phyloP scores from a whole-genome alignment of 2,113 vertebrate genomes.

The Cyanoramphus novaezelandiae region DNA sequence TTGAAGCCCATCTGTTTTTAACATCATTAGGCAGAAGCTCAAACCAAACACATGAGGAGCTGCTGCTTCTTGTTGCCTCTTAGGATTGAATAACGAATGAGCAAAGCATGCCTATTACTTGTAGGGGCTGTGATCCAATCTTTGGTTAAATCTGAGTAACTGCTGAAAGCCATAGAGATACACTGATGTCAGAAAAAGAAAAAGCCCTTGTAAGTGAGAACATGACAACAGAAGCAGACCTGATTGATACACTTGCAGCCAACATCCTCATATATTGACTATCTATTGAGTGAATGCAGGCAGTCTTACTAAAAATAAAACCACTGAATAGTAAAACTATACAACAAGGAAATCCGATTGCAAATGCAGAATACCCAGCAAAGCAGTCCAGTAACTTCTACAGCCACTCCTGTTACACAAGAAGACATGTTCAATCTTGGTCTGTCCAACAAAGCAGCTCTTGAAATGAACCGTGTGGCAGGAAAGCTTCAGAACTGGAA shows the following conservation, averaged over 20 bases:
- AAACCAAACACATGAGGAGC: neutral
- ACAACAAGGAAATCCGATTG: neutral
- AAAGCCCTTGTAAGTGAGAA: neutral
- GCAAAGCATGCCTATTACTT: neutral
- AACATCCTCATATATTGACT: neutral
- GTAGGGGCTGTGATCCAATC: neutral
- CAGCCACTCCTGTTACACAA: constrained; percentile 78
- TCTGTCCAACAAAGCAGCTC: constrained; percentile 80
- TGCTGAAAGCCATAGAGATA: neutral
- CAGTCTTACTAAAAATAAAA: neutral
- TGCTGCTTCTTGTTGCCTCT: neutral
- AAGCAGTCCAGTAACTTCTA: constrained; percentile 80
- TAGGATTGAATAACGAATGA: neutral
- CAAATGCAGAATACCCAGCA: constrained; percentile 73
- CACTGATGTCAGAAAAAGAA: neutral
- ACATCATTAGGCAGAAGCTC: neutral
- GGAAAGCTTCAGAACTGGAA: constrained; percentile 82
- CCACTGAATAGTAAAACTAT: neutral
- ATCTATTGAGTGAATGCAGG: neutral
- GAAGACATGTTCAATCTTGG: constrained; percentile 68
- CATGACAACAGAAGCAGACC: neutral
- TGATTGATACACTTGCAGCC: fast-evolving
- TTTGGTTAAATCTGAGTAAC: neutral
- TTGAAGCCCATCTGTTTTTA: neutral
- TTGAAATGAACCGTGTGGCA: constrained; percentile 80